Percentiles rank a stretch among this genome's conserved stretches.
Evolutionary conservation across 2,888 invertebrate genomes (phyloP).

Genomic region (Diarsia dahlii): DNA sequence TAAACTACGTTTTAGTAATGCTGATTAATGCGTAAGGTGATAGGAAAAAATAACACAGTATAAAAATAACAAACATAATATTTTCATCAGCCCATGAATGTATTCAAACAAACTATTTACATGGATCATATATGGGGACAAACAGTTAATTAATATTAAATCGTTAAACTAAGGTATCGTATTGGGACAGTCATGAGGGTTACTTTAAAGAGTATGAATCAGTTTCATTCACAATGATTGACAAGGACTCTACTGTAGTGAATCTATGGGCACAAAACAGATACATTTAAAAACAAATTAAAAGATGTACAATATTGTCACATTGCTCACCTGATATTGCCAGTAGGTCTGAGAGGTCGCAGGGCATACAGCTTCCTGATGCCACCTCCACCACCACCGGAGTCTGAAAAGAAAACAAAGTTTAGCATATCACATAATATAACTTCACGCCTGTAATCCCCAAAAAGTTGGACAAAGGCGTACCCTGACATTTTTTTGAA

Average conservation of each 20-base stretch:
- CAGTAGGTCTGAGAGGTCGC: constrained; percentile 83
- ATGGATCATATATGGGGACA: not conserved
- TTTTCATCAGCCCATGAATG: not conserved
- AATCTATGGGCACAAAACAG: not conserved
- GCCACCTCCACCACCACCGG: constrained; percentile 80
- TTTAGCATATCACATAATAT: not conserved
- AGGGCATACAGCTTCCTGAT: constrained; percentile 82
- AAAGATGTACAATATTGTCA: not conserved
- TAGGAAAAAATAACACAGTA: not conserved
- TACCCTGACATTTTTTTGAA: too few species aligned
- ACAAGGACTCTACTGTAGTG: not conserved
- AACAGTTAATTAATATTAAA: not conserved
- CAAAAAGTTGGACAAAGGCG: too few species aligned
- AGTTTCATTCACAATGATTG: not conserved
- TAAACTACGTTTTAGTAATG: constrained; percentile 65
- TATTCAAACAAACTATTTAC: not conserved
- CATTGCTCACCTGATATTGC: constrained; percentile 84
- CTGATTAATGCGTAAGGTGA: constrained; percentile 29
- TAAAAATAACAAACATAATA: not conserved
- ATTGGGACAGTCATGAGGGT: not conserved
- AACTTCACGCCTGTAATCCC: not conserved
- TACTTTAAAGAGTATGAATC: too few species aligned
- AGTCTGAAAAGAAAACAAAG: constrained; percentile 56
- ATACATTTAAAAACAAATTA: not conserved
- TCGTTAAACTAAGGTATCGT: not conserved